Evolutionary conservation across 2,113 vertebrate species (phyloP).

Genomic region (Dunckerocampus dactyliophorus): DNA sequence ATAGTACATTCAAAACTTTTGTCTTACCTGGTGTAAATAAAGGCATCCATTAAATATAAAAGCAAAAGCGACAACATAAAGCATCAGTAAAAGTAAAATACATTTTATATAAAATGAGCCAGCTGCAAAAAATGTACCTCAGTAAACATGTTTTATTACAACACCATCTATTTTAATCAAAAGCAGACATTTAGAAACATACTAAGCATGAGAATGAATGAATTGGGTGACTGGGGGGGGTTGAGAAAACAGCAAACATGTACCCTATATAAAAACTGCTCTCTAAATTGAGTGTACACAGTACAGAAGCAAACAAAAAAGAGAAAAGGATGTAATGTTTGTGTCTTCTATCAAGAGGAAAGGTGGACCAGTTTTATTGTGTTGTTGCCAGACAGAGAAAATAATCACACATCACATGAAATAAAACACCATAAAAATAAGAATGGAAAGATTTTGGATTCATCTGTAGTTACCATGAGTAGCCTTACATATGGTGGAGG

Average conservation of each 20-base stretch:
- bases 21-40: conserved; percentile 25
- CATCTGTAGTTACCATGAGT: conserved; percentile 82
- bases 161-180: conserved; percentile 94
- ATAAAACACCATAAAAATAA: conserved; percentile 93
- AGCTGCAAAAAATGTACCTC: conserved; percentile 85
- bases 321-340: conserved; percentile 30
- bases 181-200: conserved; percentile 97
- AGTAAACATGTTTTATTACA: conserved; percentile 99
- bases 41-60: conserved; percentile 2
- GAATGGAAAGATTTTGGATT: conserved; percentile 72
- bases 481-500: conserved; percentile 72
- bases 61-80: neutral
- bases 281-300: conserved; percentile 87
- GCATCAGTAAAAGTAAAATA: conserved; percentile 36
- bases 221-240: conserved; percentile 16
- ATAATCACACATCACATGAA: conserved; percentile 86
- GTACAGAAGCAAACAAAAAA: conserved; percentile 74
- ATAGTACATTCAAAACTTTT: neutral
- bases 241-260: conserved; percentile 53
- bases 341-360: conserved; percentile 39
- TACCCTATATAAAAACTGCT: conserved; percentile 90
- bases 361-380: conserved; percentile 45
- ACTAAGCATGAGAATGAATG: conserved; percentile 76
- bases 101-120: conserved; percentile 64
- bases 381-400: conserved; percentile 63